Base-by-base conservation (phyloP, 2,113 vertebrate species). In the Terrapene triunguis region DNA sequence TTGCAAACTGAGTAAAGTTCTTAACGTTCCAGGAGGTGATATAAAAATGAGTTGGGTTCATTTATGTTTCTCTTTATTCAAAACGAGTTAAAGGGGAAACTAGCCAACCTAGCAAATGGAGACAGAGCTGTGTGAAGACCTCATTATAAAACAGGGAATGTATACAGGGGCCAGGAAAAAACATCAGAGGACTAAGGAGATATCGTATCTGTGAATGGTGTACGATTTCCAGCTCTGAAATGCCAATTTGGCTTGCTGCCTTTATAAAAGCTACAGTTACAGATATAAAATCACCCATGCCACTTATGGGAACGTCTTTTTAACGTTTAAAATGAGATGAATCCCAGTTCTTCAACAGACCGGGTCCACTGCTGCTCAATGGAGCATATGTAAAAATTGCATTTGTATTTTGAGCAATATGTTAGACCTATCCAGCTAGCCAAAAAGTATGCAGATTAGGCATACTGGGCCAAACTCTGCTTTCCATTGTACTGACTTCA, bases 391-490 rank as follows among this genome's bases (percentile, higher is more conserved):
- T 25, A 25, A 44, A 76, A 76, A 76, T 5, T 25, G 38, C 72
- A 12, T 76, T 76, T 76, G 42, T 76, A 76, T 38, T 44, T 76
- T 27, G 10, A 82, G 83, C 1, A 21, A 42, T 82, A 55, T 44
- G 5, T 82, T 85, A 19, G 1, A n/a, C 82, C 6, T 93, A 38
- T 19, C 22, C 1, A 82, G 32, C 62, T 78, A 82, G 42, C 35
- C 27, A 51, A 51, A 84, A 10, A 29, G 29, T 22, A 32, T 35
- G 6, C 17, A 1, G 1, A 80, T 81, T 92, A 82, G 2, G 1
- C 83, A 48, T 10, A 32, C 1, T 47, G 16, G 3, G 0, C 5
- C 38, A 1, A 11, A 65, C 32, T 59, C 38, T 80, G 2, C 51
- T 85, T 91, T 76, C 94, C 38, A 19, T 8, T 83, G 22, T 22